phyloP scores from a whole-genome alignment of 2,888 invertebrate genomes.

The Phaonia tiefii region DNA sequence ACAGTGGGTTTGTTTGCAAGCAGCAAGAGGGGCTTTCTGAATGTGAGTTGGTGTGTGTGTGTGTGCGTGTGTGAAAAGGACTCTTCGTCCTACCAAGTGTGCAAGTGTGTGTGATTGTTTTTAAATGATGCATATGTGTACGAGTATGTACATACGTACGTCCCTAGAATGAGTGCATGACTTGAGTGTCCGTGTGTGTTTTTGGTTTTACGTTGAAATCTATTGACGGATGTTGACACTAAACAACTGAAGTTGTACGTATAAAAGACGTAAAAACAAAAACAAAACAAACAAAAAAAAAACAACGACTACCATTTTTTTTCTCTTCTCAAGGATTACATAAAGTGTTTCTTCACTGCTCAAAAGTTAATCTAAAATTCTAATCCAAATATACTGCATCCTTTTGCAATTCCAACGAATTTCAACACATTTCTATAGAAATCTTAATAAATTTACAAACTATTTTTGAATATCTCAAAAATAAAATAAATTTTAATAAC shows the following conservation, averaged over 20 bases:
- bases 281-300: not conserved
- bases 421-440: too few species aligned
- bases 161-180: not conserved
- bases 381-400: not conserved
- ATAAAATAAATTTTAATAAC: too few species aligned
- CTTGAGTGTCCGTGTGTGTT: not conserved
- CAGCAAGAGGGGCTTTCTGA: not conserved
- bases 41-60: not conserved
- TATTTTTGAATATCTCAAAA: too few species aligned
- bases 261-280: slow-evolving; percentile 24
- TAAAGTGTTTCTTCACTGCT: slow-evolving; percentile 49
- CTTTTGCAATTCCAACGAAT: not conserved
- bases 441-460: too few species aligned
- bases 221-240: slow-evolving; percentile 65
- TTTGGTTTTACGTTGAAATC: slow-evolving; percentile 43
- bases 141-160: not conserved
- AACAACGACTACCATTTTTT: too few species aligned
- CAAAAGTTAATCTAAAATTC: not conserved
- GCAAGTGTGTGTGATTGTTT: slow-evolving; percentile 11
- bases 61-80: not conserved
- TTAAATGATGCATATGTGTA: too few species aligned
- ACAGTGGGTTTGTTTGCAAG: slow-evolving; percentile 26
- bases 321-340: slow-evolving; percentile 42
- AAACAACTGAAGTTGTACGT: slow-evolving; percentile 47
- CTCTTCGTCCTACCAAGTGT: too few species aligned